phyloP scores from a whole-genome alignment of 1,140 invertebrate genomes.

The Drosophila sucinea region DNA sequence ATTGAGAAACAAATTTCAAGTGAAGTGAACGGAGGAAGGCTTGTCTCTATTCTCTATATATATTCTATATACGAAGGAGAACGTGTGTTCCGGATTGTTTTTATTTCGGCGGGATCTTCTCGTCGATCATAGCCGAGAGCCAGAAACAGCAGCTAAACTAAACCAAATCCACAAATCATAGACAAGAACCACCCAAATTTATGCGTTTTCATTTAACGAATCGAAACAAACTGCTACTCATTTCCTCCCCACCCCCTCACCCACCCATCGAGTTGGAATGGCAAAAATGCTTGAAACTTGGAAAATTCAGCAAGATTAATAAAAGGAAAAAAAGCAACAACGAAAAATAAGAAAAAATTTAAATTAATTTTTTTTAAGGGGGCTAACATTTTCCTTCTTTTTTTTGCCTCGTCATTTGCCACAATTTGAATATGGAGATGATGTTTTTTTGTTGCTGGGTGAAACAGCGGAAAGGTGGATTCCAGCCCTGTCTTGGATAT shows the following conservation, averaged over 20 bases:
- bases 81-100: too few relatives aligned
- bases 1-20: slow-evolving; percentile 16
- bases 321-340: neutral
- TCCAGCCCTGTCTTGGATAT: neutral
- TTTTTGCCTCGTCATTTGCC: slow-evolving; percentile 56
- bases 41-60: too few relatives aligned
- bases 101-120: too few relatives aligned
- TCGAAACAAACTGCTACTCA: slow-evolving; percentile 26
- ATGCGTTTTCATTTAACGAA: slow-evolving; percentile 60
- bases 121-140: too few relatives aligned
- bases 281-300: slow-evolving; percentile 35
- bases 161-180: slow-evolving; percentile 52
- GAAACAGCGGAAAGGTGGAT: neutral
- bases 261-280: neutral
- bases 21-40: slow-evolving; percentile 15
- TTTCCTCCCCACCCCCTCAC: neutral
- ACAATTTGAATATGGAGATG: slow-evolving; percentile 71
- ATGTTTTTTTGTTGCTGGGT: slow-evolving; percentile 3
- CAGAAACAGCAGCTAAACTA: too few relatives aligned
- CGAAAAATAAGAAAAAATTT: slow-evolving; percentile 8
- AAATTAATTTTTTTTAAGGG: slow-evolving; percentile 53
- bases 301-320: slow-evolving; percentile 48
- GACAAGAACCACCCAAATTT: slow-evolving; percentile 52
- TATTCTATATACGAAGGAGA: too few relatives aligned
- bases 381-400: slow-evolving; percentile 7